phyloP scores from a whole-genome alignment of 2,797 vertebrate species.

The Peromyscus aztecus region DNA sequence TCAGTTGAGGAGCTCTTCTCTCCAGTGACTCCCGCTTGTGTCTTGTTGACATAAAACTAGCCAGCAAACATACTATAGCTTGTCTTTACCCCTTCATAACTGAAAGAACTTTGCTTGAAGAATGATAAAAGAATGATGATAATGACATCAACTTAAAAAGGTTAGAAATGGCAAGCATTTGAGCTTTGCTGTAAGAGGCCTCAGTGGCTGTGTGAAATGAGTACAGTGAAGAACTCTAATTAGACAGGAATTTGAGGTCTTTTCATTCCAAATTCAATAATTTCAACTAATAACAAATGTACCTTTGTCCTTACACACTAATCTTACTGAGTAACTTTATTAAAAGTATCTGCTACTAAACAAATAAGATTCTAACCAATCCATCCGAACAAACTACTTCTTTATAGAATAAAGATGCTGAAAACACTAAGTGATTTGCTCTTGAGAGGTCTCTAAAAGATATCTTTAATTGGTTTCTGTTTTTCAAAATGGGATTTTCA shows the following conservation, averaged over 20 bases:
- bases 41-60: background rate
- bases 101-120: slow-evolving; percentile 39
- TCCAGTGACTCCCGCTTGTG: background rate
- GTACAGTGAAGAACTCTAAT: background rate
- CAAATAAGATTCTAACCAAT: slow-evolving; percentile 52
- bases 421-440: slow-evolving; percentile 29
- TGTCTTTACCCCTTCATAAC: slow-evolving; percentile 24
- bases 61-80: background rate
- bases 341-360: slow-evolving; percentile 31
- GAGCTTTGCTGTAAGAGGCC: slow-evolving; percentile 7
- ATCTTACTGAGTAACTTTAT: slow-evolving; percentile 25
- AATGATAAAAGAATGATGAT: slow-evolving; percentile 47
- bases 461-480: background rate
- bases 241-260: slow-evolving; percentile 6
- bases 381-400: background rate
- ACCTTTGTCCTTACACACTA: background rate
- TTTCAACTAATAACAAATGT: background rate
- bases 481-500: slow-evolving; percentile 45
- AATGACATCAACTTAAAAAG: slow-evolving; percentile 12
- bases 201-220: background rate
- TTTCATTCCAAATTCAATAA: background rate
- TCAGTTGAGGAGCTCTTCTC: background rate
- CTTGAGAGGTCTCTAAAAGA: slow-evolving; percentile 40
- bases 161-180: background rate
- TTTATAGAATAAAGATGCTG: slow-evolving; percentile 52